Evolutionary conservation across 1,140 invertebrate species (phyloP).

Genomic region (Ostrea denselamellosa): DNA sequence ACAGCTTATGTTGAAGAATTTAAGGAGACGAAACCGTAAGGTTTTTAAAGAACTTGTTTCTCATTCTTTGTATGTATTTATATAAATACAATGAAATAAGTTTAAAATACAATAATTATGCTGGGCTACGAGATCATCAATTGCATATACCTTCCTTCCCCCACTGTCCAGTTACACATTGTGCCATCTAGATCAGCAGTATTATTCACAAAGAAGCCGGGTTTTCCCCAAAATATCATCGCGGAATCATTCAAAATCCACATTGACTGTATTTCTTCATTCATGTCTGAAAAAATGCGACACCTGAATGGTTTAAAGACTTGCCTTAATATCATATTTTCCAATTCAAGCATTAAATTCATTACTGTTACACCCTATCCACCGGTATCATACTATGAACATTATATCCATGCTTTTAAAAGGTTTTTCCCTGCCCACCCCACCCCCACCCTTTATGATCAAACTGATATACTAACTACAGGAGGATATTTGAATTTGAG

Average conservation of each 20-base stretch:
- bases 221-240: neutral
- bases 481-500: too few relatives aligned
- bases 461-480: too few relatives aligned
- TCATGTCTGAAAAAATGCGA: neutral
- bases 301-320: neutral
- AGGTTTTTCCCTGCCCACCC: too few relatives aligned
- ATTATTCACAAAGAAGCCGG: conserved; percentile 26
- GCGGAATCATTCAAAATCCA: neutral
- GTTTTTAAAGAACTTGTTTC: too few relatives aligned
- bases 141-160: neutral
- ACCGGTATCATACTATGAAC: too few relatives aligned
- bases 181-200: neutral
- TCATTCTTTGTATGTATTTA: too few relatives aligned
- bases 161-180: neutral
- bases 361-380: neutral
- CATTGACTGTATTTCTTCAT: neutral
- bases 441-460: too few relatives aligned
- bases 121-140: too few relatives aligned
- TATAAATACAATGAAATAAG: too few relatives aligned
- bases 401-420: neutral
- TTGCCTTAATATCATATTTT: neutral
- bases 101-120: too few relatives aligned
- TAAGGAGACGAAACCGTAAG: too few relatives aligned
- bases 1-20: too few relatives aligned
- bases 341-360: neutral